Conservation (phyloP, 1,140 invertebrate species). For the Tetramorium parvispinum region DNA sequence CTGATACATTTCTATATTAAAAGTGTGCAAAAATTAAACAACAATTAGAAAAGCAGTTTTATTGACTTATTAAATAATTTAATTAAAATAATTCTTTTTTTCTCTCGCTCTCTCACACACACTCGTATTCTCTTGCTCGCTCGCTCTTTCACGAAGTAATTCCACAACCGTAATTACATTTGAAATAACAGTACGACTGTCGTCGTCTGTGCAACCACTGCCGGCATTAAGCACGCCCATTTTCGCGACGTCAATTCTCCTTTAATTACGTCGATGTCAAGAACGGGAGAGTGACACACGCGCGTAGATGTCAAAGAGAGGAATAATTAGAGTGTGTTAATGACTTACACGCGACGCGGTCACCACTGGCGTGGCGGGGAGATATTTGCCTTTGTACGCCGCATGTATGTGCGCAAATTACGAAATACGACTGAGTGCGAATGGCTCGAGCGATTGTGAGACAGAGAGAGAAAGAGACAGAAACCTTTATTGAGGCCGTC, state of each 20-base stretch:
- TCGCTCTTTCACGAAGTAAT: not conserved
- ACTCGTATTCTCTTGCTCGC: not conserved
- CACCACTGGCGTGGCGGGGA: not conserved
- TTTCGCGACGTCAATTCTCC: constrained; percentile 14
- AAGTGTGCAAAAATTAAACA: too few species aligned
- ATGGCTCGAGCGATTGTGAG: not conserved
- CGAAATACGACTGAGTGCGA: constrained; percentile 38
- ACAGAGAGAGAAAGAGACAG: not conserved
- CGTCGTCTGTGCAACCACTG: not conserved
- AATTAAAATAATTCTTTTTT: too few species aligned
- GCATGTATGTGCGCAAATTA: constrained; percentile 39
- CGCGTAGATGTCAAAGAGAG: constrained; percentile 28
- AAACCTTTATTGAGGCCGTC: constrained; percentile 30
- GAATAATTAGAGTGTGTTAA: constrained; percentile 57
- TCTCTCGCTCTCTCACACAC: not conserved
- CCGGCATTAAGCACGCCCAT: not conserved
- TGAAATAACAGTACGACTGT: constrained; percentile 15
- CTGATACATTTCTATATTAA: not conserved
- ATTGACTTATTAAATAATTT: not conserved
- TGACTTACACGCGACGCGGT: constrained; percentile 38
- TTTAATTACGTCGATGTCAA: constrained; percentile 38
- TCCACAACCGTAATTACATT: not conserved
- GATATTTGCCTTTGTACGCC: constrained; percentile 44
- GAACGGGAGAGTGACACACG: constrained; percentile 22
- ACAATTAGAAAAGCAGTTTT: not conserved